Percentiles rank a stretch among this genome's conserved stretches.
Conservation (phyloP, 1,140 invertebrate genomes). For the Aphis craccivora region DNA sequence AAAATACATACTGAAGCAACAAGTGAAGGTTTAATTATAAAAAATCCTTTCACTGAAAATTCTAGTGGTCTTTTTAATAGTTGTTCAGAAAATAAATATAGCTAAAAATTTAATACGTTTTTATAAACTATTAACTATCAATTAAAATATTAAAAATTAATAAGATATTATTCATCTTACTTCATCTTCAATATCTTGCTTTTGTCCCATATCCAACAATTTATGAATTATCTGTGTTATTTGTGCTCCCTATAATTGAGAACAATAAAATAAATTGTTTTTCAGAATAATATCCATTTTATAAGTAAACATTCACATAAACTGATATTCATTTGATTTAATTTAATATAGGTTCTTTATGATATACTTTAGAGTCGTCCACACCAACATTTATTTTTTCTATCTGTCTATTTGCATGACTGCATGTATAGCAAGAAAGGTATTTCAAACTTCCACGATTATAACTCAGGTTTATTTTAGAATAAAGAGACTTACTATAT, state of each 20-base stretch:
- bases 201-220: conserved; percentile 28
- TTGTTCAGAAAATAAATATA: conserved; percentile 58
- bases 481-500: neutral
- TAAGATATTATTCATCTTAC: neutral
- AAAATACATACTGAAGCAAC: conserved; percentile 43
- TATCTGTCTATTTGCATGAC: neutral
- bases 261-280: neutral
- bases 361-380: neutral
- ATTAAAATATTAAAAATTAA: neutral
- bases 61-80: conserved; percentile 51
- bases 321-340: neutral
- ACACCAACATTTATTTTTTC: neutral
- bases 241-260: conserved; percentile 36
- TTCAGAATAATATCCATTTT: neutral
- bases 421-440: neutral
- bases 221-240: conserved; percentile 31
- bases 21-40: conserved; percentile 57
- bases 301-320: neutral
- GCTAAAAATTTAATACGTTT: conserved; percentile 26
- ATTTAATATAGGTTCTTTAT: neutral
- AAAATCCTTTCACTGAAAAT: conserved; percentile 58
- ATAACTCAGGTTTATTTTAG: neutral
- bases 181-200: conserved; percentile 43
- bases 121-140: neutral
- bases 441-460: neutral